phyloP scores from a whole-genome alignment of 2,888 invertebrate species.

The Carabus problematicus region DNA sequence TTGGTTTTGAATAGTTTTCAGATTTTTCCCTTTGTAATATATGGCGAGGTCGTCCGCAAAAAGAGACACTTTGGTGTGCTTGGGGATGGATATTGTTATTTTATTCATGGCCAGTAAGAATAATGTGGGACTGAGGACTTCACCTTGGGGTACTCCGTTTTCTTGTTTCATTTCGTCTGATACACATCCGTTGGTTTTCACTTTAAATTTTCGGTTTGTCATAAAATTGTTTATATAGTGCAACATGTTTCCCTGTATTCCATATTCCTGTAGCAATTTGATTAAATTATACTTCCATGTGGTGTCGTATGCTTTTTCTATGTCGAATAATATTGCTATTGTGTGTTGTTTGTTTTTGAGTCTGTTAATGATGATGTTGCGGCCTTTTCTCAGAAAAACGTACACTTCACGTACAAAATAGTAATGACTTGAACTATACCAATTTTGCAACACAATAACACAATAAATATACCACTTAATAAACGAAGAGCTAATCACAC shows the following conservation, averaged over 20 bases:
- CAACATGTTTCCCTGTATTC: conserved; percentile 33
- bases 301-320: no score
- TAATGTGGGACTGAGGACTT: conserved; percentile 42
- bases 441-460: no score
- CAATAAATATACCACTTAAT: no score
- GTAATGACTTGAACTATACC: no score
- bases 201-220: conserved; percentile 12
- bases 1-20: conserved; percentile 13
- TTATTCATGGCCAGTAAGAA: conserved; percentile 44
- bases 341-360: conserved; percentile 16
- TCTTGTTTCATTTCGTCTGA: conserved; percentile 19
- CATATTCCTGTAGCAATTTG: conserved; percentile 15
- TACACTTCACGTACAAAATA: no score
- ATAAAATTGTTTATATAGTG: conserved; percentile 29
- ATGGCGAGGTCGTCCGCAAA: conserved; percentile 44
- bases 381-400: no score
- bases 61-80: conserved; percentile 25
- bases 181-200: no score
- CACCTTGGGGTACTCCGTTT: conserved; percentile 44
- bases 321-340: conserved; percentile 4
- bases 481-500: no score
- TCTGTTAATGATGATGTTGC: no score
- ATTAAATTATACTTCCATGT: conserved; percentile 25
- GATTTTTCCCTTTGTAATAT: conserved; percentile 34
- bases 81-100: neutral